Evolutionary conservation across 2,797 vertebrate species (phyloP).

Genomic region (Mycteria americana): DNA sequence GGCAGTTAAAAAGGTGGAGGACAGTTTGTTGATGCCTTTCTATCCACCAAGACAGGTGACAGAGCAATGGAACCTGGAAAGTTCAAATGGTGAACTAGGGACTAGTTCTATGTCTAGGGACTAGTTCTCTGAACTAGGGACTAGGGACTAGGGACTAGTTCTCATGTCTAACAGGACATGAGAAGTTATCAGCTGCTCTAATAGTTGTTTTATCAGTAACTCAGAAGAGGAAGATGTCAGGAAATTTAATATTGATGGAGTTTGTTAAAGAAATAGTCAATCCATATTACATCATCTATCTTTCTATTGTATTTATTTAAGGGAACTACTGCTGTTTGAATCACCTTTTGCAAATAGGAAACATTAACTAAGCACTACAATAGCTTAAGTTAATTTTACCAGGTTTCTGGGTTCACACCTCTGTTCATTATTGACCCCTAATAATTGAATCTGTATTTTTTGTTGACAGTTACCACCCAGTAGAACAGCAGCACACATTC

Average conservation of each 20-base stretch:
- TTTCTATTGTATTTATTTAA: not conserved
- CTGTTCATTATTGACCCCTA: not conserved
- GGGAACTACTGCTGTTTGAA: not conserved
- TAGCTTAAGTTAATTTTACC: not conserved
- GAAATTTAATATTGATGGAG: not conserved
- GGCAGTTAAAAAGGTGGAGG: not conserved
- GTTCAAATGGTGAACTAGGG: not conserved
- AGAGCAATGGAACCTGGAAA: not conserved
- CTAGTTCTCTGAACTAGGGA: too few species aligned
- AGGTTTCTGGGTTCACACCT: not conserved
- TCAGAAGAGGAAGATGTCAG: not conserved
- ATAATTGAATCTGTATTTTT: not conserved
- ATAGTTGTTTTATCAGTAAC: not conserved
- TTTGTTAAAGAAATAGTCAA: not conserved
- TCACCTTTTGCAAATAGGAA: not conserved
- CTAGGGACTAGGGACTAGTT: too few species aligned
- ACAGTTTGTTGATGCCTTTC: not conserved
- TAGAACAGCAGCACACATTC: not conserved
- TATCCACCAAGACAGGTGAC: not conserved
- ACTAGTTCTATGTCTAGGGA: too few species aligned
- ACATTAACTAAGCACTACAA: not conserved
- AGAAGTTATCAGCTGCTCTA: not conserved
- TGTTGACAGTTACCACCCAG: not conserved
- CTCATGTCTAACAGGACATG: not conserved
- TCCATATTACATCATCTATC: not conserved